Percentiles rank a stretch among this genome's conserved stretches.
phyloP scores from a whole-genome alignment of 2,113 vertebrate species.

The Shinisaurus crocodilurus region DNA sequence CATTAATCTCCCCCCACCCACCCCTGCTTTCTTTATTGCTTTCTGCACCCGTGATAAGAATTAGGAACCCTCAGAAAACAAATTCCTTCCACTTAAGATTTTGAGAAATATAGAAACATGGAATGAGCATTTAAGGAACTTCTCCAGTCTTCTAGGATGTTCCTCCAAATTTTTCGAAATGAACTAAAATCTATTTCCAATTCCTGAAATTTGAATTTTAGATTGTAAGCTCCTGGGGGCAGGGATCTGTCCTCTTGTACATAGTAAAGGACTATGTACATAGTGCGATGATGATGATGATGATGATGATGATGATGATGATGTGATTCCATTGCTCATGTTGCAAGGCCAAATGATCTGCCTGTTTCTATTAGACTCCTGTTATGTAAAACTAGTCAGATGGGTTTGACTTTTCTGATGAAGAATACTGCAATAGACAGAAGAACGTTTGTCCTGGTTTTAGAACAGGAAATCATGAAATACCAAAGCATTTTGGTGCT shows the following conservation, averaged over 20 bases:
- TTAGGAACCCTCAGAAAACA: not conserved
- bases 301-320: not conserved
- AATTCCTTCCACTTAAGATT: slow-evolving; percentile 2
- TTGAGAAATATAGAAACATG: slow-evolving; percentile 3
- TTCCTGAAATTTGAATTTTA: not conserved
- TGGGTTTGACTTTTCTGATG: slow-evolving; percentile 16
- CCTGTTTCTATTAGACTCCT: not conserved
- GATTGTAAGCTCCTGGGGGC: not conserved
- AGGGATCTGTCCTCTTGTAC: not conserved
- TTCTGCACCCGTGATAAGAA: not conserved
- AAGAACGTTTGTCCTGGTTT: not conserved
- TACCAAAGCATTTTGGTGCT: not conserved
- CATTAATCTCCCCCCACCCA: not conserved
- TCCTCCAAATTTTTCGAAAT: slow-evolving; percentile 5
- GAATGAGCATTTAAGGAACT: not conserved
- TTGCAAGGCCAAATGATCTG: not conserved
- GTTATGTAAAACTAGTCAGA: not conserved
- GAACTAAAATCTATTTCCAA: not conserved
- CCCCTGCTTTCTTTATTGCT: not conserved
- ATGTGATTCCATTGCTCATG: not conserved
- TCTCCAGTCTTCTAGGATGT: not conserved
- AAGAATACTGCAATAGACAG: not conserved
- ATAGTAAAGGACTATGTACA: not conserved
- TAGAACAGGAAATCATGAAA: not conserved
- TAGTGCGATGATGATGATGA: not conserved